A percentile compares a stretch with the other conserved stretches of the same genome.
These are phyloP conservation scores for Biston stratarius DNA, from an alignment of 2,888 invertebrate genomes.

Conservation along the genomic window DNA sequence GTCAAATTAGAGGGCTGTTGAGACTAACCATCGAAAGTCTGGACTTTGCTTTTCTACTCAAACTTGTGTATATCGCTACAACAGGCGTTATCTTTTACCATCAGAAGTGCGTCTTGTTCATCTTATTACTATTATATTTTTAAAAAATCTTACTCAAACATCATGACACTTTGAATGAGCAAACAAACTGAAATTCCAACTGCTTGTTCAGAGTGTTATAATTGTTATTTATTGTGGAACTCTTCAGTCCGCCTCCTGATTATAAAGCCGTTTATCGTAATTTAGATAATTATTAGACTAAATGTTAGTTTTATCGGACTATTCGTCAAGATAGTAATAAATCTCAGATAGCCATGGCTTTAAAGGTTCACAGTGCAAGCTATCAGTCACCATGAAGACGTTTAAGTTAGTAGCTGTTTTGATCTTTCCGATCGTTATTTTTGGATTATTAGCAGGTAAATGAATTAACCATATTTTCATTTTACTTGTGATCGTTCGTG, in stretches of 20 bases:
- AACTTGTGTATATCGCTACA: too few species aligned
- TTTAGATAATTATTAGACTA: slow-evolving; percentile 3
- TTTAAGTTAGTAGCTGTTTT: slow-evolving; percentile 54
- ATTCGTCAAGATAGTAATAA: slow-evolving; percentile 24
- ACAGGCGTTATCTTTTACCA: too few species aligned
- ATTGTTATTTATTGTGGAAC: not conserved
- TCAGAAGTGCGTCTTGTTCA: too few species aligned
- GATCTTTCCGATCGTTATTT: slow-evolving; percentile 55
- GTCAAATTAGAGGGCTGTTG: too few species aligned
- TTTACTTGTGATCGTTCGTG: not conserved
- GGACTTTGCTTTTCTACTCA: too few species aligned
- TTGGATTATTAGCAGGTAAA: slow-evolving; percentile 67
- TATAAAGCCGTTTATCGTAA: slow-evolving; percentile 20
- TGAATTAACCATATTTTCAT: not conserved
- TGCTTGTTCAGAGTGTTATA: not conserved
- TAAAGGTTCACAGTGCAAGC: slow-evolving; percentile 2
- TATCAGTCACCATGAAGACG: slow-evolving; percentile 54
- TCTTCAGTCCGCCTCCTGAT: slow-evolving; percentile 11
- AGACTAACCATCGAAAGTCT: too few species aligned
- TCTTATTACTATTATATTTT: too few species aligned
- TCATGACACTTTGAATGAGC: too few species aligned
- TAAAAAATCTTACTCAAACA: too few species aligned
- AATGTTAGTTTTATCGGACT: slow-evolving; percentile 16
- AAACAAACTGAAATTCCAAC: too few species aligned
- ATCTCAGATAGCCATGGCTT: slow-evolving; percentile 6